Evolutionary conservation across 1,140 invertebrate genomes (phyloP), one percentile per base, ranked within the genome.

Genomic region (Bombus vancouverensis): DNA sequence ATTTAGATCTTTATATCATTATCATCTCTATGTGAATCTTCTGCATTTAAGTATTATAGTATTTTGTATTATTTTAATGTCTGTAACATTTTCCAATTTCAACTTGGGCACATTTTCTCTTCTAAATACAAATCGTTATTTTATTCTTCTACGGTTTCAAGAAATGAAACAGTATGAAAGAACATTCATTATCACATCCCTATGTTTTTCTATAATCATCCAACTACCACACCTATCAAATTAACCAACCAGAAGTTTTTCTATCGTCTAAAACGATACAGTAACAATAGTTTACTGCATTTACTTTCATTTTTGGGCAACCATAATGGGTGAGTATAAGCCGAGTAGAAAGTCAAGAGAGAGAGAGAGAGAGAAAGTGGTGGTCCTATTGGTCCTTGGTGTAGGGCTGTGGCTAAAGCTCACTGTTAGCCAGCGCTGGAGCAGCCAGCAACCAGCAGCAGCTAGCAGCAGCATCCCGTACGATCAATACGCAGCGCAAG

Each of bases 401-500:
- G 57, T 42, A 74, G 53, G 76, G 66, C 68, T 62, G 83, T 62
- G 77, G 66, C 53, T 34, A 47, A 68, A 53, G 66, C 83, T 77
- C 57, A 59, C 74, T 44, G 66, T 77, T 79, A 70, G 71, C 28
- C 70, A 65, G 53, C n/a, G 78, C 42, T 70, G 77, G 44, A 71
- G 71, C 84, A 83, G 72, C 42, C 37, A 71, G 66, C 74, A 39
- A 76, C 66, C 77, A 73, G n/a, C 76, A 62, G 72, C 82, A 89
- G 77, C 73, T 28, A 59, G 59, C 71, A 62, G 77, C 79, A 81
- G 84, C 88, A 89, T 83, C 72, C 88, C 59, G 87, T 57, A 42
- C 88, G 88, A 89, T 89, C 88, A 89, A 89, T 89, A 89, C 88
- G 77, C 85, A 86, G 88, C 80, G 80, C 83, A 47, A 75, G 80